A percentile compares a stretch with the other conserved stretches of the same genome.
These are phyloP conservation scores for Polyergus mexicanus DNA, from an alignment of 1,140 invertebrate species.

Conservation along the genomic window DNA sequence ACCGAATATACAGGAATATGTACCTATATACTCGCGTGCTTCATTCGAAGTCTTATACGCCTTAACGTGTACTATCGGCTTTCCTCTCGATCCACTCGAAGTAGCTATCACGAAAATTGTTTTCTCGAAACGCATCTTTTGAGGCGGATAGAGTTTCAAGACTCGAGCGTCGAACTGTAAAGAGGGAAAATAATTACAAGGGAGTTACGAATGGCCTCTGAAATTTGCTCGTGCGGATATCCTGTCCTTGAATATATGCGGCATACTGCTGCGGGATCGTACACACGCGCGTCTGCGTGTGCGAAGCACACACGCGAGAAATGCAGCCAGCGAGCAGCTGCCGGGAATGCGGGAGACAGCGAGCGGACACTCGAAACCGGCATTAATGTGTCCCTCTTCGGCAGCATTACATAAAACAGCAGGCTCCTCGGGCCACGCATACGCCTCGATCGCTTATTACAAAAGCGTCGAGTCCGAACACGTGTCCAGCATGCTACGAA, in stretches of 20 bases:
- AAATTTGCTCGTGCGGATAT: slow-evolving; percentile 59
- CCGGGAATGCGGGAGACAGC: slow-evolving; percentile 77
- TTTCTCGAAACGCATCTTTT: slow-evolving; percentile 3
- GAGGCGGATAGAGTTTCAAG: slow-evolving; percentile 36
- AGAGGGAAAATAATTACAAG: slow-evolving; percentile 41
- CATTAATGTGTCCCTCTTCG: slow-evolving; percentile 72
- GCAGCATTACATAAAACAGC: slow-evolving; percentile 76
- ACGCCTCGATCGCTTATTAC: slow-evolving; percentile 30
- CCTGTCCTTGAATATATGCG: slow-evolving; percentile 69
- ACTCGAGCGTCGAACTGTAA: neutral
- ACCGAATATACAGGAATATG: no score
- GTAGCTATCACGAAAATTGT: neutral
- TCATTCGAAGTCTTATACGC: neutral
- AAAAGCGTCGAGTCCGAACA: slow-evolving; percentile 16
- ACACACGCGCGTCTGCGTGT: neutral
- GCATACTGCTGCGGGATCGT: neutral
- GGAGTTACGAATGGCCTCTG: slow-evolving; percentile 1
- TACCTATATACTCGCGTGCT: neutral
- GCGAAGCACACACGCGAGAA: slow-evolving; percentile 47
- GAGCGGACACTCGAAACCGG: slow-evolving; percentile 72
- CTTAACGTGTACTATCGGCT: neutral
- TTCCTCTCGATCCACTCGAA: slow-evolving; percentile 21
- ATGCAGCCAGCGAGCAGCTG: slow-evolving; percentile 68
- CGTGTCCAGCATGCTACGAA: slow-evolving; percentile 10
- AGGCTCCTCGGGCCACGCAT: slow-evolving; percentile 27